These are phyloP conservation scores for Scortum barcoo DNA, from an alignment of 2,113 vertebrate genomes.

Conservation along the genomic window DNA sequence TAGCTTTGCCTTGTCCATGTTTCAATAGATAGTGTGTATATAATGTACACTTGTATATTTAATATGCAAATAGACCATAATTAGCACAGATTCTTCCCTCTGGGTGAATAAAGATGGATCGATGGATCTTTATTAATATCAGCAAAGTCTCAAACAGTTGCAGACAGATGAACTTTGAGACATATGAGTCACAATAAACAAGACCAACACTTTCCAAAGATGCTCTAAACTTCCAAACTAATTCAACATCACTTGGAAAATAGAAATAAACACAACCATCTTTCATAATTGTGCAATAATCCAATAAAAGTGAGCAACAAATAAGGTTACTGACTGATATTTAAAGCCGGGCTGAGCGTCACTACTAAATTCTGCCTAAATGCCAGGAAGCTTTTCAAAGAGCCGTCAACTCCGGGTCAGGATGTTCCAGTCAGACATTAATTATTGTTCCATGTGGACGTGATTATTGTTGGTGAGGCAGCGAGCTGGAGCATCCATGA, in stretches of 20 bases:
- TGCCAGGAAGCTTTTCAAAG: not conserved
- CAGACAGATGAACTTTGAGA: not conserved
- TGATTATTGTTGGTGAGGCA: constrained; percentile 9
- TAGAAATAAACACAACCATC: constrained; percentile 1
- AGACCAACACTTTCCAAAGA: not conserved
- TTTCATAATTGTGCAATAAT: constrained; percentile 6
- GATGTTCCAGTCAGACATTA: constrained; percentile 4
- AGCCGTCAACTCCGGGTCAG: not conserved
- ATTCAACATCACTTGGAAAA: not conserved
- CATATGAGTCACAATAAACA: not conserved
- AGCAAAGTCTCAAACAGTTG: not conserved
- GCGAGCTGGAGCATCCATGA: not conserved
- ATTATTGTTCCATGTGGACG: constrained; percentile 23
- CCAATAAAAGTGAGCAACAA: not conserved
- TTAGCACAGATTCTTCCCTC: not conserved
- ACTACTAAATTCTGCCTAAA: not conserved
- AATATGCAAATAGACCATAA: not conserved
- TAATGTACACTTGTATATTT: not conserved
- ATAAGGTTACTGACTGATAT: not conserved
- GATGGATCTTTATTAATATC: not conserved
- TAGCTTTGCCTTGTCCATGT: too few species aligned
- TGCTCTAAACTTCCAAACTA: not conserved
- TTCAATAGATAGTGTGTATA: too few species aligned
- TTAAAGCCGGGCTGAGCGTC: not conserved
- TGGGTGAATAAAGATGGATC: too few species aligned